Conservation (phyloP, 2,113 vertebrate species). For the Lamprologus callipterus region DNA sequence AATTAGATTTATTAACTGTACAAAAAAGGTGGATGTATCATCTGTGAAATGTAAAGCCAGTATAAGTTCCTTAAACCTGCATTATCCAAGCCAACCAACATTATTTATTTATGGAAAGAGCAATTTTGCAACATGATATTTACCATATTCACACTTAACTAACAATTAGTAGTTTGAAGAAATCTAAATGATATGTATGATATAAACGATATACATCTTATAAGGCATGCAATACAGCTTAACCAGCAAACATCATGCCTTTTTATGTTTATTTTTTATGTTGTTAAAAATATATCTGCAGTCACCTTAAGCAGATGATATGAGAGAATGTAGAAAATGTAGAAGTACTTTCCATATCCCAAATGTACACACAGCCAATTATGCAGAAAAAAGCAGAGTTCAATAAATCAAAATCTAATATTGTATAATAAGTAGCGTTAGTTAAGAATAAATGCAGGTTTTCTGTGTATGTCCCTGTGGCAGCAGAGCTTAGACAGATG, state of each 20-base stretch:
- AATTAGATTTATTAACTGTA: not conserved
- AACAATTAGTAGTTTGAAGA: not conserved
- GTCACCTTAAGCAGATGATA: not conserved
- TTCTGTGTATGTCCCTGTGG: not conserved
- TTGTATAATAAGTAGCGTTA: not conserved
- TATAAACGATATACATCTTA: not conserved
- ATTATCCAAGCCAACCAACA: not conserved
- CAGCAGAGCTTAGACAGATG: not conserved
- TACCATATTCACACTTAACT: not conserved
- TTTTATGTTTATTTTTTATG: not conserved
- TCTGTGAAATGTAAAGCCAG: not conserved
- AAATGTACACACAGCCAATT: not conserved
- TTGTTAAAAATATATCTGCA: not conserved
- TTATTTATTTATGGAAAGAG: not conserved
- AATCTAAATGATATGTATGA: not conserved
- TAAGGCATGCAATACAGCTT: not conserved
- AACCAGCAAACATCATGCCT: not conserved
- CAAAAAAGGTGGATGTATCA: not conserved
- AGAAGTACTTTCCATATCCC: not conserved
- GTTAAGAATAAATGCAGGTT: not conserved
- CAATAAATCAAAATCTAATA: not conserved
- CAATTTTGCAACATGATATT: not conserved
- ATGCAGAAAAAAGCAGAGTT: not conserved
- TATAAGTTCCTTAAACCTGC: not conserved
- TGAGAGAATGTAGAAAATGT: not conserved